Base-by-base conservation (phyloP, 2,888 invertebrate species). In the Galeruca laticollis region DNA sequence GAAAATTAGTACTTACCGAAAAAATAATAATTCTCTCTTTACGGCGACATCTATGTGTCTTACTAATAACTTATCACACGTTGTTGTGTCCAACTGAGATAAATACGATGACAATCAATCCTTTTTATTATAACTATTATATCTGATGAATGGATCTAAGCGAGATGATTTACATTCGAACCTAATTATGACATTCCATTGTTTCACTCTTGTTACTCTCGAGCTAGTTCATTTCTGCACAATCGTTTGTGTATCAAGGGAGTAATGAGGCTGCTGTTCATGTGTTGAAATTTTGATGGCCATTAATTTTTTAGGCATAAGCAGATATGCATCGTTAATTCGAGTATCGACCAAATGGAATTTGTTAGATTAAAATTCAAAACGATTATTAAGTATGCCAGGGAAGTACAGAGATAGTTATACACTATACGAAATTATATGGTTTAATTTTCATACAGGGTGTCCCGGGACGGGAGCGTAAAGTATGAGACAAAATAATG, bases 221-320 rank as follows among this genome's bases (percentile, higher is more conserved):
- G 33, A 33, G 56, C 33, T 3, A 56, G 35, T 33, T 59, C 65
- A 51, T 35, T 35, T 40, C 47, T 52, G 59, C 37, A 37, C 37
- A 37, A 49, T 49, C 40, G 54, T 31, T 21, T 54, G 54, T 40
- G 57, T 62, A 62, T 62, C 68, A 56, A 49, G 62, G 60, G 68
- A 63, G 63, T 54, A 63, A 68, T 68, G 68, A 47, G 35, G 26
- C 49, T 33, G 68, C 49, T 33, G 68, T 62, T 68, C 57, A 59
- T 57, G 62, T 68, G 68, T 62, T 68, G 68, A 68, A 68, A 68
- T 62, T 68, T 68, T 68, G 62, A 68, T 68, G 68, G 57, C 56
- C 62, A 68, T 68, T 68, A 68, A 68, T 62, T 68, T 68, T 68
- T 68, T 62, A 68, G 62, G 26, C 18, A 57, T 62, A 62, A 63